Conservation (phyloP, 2,888 invertebrate genomes). For the Thecocarcelia acutangulata region DNA sequence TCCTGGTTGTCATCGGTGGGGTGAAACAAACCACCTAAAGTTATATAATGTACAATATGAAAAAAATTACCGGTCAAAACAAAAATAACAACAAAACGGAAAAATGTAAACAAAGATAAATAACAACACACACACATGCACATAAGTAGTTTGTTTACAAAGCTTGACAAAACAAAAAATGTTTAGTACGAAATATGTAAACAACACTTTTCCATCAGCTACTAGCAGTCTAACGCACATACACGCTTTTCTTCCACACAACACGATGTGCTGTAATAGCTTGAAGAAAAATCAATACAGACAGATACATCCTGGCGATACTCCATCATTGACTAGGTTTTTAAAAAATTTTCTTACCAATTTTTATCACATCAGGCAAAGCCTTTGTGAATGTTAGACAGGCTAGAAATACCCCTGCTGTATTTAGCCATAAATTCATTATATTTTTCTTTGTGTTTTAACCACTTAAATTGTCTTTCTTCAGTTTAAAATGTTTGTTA, state of each 20-base stretch:
- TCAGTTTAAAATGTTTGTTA: constrained; percentile 10
- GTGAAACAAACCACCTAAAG: constrained; percentile 92
- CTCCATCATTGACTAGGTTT: constrained; percentile 22
- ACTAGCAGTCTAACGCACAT: constrained; percentile 31
- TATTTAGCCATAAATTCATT: constrained; percentile 38
- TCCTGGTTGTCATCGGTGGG: constrained; percentile 93
- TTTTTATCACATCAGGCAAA: constrained; percentile 79
- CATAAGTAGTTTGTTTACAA: constrained; percentile 52
- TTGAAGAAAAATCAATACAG: constrained; percentile 75
- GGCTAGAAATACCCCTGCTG: constrained; percentile 53
- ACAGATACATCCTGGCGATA: constrained; percentile 70
- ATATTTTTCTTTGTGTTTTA: constrained; percentile 17
- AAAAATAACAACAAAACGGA: constrained; percentile 42
- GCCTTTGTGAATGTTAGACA: constrained; percentile 64
- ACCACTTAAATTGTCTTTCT: constrained; percentile 20
- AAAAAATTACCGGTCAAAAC: too few relatives aligned
- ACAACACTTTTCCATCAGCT: constrained; percentile 46
- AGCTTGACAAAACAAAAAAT: background rate
- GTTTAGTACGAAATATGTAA: constrained; percentile 61
- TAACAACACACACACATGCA: constrained; percentile 33
- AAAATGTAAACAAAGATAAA: constrained; percentile 24
- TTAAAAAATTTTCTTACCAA: constrained; percentile 74
- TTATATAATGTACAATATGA: constrained; percentile 22
- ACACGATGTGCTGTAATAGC: constrained; percentile 51
- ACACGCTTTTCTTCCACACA: constrained; percentile 65